Evolutionary conservation across 35 echinoderm and acorn worm genomes (phyloP).

Genomic region (Chiridota heheva): DNA sequence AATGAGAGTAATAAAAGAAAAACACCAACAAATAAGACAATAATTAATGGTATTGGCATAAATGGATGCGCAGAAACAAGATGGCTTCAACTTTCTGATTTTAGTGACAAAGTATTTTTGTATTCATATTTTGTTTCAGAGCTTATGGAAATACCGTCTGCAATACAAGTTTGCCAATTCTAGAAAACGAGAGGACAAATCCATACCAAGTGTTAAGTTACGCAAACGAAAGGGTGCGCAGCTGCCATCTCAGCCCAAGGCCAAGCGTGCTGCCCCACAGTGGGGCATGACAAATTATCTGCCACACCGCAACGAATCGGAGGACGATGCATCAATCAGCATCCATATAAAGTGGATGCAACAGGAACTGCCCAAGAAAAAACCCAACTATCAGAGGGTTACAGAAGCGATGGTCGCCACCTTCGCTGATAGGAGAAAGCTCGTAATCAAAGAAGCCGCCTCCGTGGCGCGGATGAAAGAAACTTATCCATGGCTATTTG

Average conservation of each 20-base stretch:
- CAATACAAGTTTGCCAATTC: constrained; percentile 51
- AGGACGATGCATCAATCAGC: constrained; percentile 25
- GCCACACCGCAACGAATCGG: neutral
- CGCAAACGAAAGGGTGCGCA: constrained; percentile 14
- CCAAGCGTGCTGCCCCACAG: neutral
- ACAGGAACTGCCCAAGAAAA: constrained; percentile 18
- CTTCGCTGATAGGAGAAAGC: constrained; percentile 10
- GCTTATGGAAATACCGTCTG: constrained; percentile 36
- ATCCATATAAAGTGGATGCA: constrained; percentile 20
- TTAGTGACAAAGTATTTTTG: neutral
- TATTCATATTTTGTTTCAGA: neutral
- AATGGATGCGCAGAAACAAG: no score
- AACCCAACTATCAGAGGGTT: constrained; percentile 22
- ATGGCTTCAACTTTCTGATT: no score
- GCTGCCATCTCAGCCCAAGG: neutral
- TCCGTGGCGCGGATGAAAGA: neutral
- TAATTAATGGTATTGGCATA: no score
- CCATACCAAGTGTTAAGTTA: neutral
- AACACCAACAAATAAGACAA: no score
- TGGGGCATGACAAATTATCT: constrained; percentile 29
- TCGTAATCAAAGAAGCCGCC: neutral
- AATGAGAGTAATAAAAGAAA: no score
- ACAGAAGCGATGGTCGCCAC: constrained; percentile 7
- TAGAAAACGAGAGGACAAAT: constrained; percentile 20
- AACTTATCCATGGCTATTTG: constrained; percentile 37